Conservation (phyloP, 1,140 invertebrate genomes). For the Leptopilina clavipes region DNA sequence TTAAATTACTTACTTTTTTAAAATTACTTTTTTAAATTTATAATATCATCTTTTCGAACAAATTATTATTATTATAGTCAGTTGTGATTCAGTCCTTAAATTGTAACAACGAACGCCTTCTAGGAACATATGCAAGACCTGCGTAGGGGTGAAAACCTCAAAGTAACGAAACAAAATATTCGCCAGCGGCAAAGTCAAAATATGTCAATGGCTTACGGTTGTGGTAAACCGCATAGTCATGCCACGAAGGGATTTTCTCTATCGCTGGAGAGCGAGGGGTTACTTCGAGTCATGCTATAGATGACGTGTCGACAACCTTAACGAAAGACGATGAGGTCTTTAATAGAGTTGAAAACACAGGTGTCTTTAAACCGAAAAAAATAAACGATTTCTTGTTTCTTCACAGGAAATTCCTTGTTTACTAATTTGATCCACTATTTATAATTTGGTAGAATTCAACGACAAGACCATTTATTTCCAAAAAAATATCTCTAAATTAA, state of each 20-base stretch:
- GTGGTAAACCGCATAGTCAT: conserved; percentile 68
- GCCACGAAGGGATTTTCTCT: conserved; percentile 45
- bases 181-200: conserved; percentile 63
- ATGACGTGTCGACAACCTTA: conserved; percentile 69
- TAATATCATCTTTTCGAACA: no score
- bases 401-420: neutral
- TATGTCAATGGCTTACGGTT: conserved; percentile 69
- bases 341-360: conserved; percentile 36
- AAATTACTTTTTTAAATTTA: neutral
- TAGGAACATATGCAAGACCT: neutral
- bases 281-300: conserved; percentile 66
- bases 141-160: conserved; percentile 37
- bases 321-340: conserved; percentile 44
- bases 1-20: no score
- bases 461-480: no score
- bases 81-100: conserved; percentile 18
- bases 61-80: neutral
- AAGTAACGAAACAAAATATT: conserved; percentile 48
- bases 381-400: neutral
- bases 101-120: neutral
- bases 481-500: no score
- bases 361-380: conserved; percentile 23
- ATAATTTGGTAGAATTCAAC: no score
- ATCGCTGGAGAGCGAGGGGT: conserved; percentile 47
- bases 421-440: neutral